These are phyloP conservation scores for Andrena bicolor DNA, from an alignment of 2,888 invertebrate genomes.

Conservation along the genomic window DNA sequence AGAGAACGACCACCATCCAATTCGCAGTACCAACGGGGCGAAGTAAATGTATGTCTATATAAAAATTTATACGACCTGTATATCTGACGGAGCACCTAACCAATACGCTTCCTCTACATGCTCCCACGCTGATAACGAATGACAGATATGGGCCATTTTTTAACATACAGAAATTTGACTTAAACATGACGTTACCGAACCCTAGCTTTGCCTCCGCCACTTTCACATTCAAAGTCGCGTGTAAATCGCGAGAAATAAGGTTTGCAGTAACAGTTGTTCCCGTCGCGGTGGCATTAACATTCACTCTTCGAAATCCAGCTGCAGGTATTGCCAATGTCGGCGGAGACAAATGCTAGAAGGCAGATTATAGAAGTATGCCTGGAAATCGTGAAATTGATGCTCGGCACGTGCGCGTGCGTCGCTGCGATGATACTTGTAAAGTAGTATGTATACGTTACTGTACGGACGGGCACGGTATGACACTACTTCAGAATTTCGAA, in stretches of 20 bases:
- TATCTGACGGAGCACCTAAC: constrained; percentile 39
- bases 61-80: constrained; percentile 61
- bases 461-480: constrained; percentile 7
- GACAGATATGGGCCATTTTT: constrained; percentile 55
- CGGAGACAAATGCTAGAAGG: constrained; percentile 31
- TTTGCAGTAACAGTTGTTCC: neutral
- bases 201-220: constrained; percentile 2
- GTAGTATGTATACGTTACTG: constrained; percentile 25
- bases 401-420: constrained; percentile 58
- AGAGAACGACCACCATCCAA: constrained; percentile 56
- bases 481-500: constrained; percentile 39
- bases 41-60: constrained; percentile 56
- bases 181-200: constrained; percentile 21
- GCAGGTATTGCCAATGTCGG: constrained; percentile 53
- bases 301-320: constrained; percentile 28
- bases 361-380: constrained; percentile 62
- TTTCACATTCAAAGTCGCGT: neutral
- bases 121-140: constrained; percentile 44
- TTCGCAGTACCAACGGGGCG: constrained; percentile 51
- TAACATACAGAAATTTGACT: constrained; percentile 10
- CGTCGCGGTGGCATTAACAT: no score
- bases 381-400: constrained; percentile 68
- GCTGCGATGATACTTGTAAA: constrained; percentile 45
- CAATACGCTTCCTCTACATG: constrained; percentile 40
- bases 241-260: neutral